Percentiles rank a stretch among this genome's conserved stretches.
phyloP scores from a whole-genome alignment of 2,888 invertebrate genomes.

The Lathronympha strigana region DNA sequence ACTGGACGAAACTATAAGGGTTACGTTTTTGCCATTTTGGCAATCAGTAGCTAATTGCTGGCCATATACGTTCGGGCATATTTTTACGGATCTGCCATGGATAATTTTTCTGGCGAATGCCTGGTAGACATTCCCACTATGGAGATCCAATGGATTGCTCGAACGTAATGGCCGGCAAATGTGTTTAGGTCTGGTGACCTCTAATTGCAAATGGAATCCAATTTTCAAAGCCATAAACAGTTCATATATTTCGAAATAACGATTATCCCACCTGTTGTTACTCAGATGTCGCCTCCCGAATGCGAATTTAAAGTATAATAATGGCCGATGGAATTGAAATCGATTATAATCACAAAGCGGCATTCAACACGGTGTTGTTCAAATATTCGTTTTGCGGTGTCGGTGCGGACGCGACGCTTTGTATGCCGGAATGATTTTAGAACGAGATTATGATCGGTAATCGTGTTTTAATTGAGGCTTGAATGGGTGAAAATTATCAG shows the following conservation, averaged over 20 bases:
- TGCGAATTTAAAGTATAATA: neutral
- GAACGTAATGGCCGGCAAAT: neutral
- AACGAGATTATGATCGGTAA: constrained; percentile 7
- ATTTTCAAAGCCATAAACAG: neutral
- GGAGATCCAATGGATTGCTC: too few relatives aligned
- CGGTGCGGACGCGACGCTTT: neutral
- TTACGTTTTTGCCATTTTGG: too few relatives aligned
- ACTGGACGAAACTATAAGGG: too few relatives aligned
- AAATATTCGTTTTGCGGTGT: constrained; percentile 4
- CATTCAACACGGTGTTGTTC: constrained; percentile 9
- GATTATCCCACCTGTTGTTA: too few relatives aligned
- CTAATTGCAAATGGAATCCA: neutral
- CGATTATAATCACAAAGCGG: constrained; percentile 18
- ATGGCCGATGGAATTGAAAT: constrained; percentile 1
- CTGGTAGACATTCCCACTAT: too few relatives aligned
- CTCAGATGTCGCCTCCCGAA: neutral
- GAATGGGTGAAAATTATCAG: neutral
- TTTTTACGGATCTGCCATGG: too few relatives aligned
- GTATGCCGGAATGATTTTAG: neutral
- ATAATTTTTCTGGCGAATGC: too few relatives aligned
- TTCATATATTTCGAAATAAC: neutral
- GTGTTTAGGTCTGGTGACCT: neutral
- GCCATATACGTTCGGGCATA: too few relatives aligned
- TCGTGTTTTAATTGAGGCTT: neutral
- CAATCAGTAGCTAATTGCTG: too few relatives aligned